Conservation (phyloP, 2,113 vertebrate genomes). For the Melanocharis versteri region DNA sequence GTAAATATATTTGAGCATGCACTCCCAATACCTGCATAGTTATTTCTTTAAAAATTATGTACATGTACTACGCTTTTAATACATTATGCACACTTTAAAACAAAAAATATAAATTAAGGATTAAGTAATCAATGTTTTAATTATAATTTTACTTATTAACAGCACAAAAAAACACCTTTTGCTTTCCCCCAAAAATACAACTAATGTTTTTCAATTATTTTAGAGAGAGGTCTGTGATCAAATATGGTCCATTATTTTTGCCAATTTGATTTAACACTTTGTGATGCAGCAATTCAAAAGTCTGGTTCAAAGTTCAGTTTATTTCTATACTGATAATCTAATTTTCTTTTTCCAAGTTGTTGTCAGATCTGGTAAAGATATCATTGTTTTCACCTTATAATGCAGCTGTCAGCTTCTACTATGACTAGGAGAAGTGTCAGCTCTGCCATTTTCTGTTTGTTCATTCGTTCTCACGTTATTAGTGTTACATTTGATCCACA, state of each 20-base stretch:
- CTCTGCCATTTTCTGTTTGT: not conserved
- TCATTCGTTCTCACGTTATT: not conserved
- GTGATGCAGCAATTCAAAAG: not conserved
- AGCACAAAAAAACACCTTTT: fast-evolving
- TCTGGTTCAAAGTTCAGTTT: not conserved
- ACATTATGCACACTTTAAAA: not conserved
- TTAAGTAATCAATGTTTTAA: not conserved
- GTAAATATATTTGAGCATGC: not conserved
- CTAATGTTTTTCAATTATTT: not conserved
- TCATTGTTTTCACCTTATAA: not conserved
- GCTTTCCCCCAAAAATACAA: fast-evolving
- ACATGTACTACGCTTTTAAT: not conserved
- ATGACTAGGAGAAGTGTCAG: not conserved
- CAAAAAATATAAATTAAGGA: not conserved
- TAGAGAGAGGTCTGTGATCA: not conserved
- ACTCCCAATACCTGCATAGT: not conserved
- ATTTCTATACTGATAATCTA: not conserved
- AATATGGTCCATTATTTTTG: not conserved
- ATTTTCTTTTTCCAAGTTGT: not conserved
- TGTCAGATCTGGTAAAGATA: not conserved
- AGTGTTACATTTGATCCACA: not conserved
- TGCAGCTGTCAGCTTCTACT: not conserved
- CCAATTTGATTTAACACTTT: not conserved
- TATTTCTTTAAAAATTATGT: not conserved
- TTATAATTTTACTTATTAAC: not conserved